These are phyloP conservation scores for Lamellibrachia luymesi DNA, from an alignment of 1,140 invertebrate species.

Conservation along the genomic window DNA sequence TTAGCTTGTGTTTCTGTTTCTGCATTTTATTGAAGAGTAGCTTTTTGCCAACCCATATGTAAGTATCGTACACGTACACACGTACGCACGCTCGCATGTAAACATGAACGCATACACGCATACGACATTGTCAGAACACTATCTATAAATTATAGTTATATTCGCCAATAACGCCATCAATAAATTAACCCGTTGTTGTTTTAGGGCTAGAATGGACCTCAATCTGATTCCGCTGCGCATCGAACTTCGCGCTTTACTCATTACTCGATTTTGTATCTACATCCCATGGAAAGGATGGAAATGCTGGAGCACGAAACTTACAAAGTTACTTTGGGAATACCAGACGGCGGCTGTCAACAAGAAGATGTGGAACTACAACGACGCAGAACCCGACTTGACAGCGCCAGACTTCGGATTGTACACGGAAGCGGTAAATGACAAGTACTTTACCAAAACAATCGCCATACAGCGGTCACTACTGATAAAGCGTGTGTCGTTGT, in stretches of 20 bases:
- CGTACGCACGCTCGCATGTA: background rate
- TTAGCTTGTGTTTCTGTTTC: background rate
- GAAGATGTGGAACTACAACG: background rate
- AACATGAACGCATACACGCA: background rate
- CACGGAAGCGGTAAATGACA: background rate
- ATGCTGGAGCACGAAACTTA: background rate
- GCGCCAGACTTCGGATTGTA: conserved; percentile 9
- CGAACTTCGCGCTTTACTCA: background rate
- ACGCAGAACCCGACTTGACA: background rate
- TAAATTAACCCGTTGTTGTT: background rate
- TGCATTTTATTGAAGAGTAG: no score
- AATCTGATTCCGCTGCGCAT: background rate
- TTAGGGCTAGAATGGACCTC: conserved; percentile 6
- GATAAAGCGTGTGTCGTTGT: no score
- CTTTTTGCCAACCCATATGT: no score
- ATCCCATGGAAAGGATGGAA: background rate
- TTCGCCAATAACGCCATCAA: background rate
- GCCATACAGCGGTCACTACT: background rate
- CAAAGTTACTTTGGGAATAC: background rate
- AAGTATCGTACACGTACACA: background rate
- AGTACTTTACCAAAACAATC: background rate
- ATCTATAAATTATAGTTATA: no score
- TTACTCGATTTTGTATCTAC: background rate
- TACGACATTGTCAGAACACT: background rate
- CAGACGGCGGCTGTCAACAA: background rate